Evolutionary conservation across 2,888 invertebrate species (phyloP).

Genomic region (Zygogramma bicolorata): DNA sequence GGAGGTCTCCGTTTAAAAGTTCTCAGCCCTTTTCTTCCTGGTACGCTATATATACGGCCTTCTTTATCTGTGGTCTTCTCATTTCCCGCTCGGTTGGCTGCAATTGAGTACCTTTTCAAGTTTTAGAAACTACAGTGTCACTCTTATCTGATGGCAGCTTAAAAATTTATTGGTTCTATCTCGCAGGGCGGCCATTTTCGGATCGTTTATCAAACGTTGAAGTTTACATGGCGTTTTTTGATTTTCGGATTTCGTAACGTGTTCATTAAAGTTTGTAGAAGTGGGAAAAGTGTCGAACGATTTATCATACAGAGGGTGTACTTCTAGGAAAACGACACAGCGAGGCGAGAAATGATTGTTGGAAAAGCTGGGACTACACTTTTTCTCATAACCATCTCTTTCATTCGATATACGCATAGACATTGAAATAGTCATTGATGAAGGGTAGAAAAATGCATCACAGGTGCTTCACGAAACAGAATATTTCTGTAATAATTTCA

Average conservation of each 20-base stretch:
- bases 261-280: slow-evolving; percentile 28
- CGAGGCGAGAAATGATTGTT: too few relatives aligned
- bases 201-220: slow-evolving; percentile 40
- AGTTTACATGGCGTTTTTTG: slow-evolving; percentile 35
- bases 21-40: slow-evolving; percentile 59
- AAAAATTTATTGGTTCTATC: slow-evolving; percentile 59
- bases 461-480: too few relatives aligned
- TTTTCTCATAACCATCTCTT: too few relatives aligned
- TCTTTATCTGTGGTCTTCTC: slow-evolving; percentile 64
- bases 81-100: slow-evolving; percentile 67
- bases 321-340: background rate
- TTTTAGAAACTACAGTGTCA: slow-evolving; percentile 67
- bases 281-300: background rate
- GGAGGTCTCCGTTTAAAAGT: slow-evolving; percentile 64
- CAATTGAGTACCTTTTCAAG: slow-evolving; percentile 67
- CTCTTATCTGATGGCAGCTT: slow-evolving; percentile 64
- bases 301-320: background rate
- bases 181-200: slow-evolving; percentile 36
- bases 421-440: too few relatives aligned
- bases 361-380: too few relatives aligned
- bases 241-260: slow-evolving; percentile 31
- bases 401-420: too few relatives aligned
- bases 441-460: too few relatives aligned
- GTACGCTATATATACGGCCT: slow-evolving; percentile 45
- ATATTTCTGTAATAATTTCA: too few relatives aligned